A percentile compares a stretch with the other conserved stretches of the same genome.
Conservation (phyloP, 2,113 vertebrate species). For the Equus przewalskii region DNA sequence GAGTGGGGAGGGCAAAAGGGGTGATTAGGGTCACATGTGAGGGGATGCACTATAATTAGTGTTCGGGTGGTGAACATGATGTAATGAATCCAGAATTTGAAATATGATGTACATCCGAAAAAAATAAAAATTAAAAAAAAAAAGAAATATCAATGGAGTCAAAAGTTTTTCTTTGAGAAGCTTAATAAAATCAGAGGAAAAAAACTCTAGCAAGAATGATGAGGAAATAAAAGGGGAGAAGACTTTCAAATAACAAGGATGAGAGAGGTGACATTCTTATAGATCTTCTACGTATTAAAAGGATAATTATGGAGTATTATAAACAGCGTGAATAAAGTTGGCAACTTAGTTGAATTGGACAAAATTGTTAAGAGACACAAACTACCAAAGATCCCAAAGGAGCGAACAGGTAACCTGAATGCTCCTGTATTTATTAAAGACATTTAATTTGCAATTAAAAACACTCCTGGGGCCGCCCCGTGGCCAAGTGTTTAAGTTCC, state of each 20-base stretch:
- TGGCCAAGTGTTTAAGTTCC: no score
- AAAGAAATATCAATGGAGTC: neutral
- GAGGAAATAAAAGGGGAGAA: slow-evolving; percentile 5
- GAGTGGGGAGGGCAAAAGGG: no score
- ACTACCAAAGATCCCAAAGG: neutral
- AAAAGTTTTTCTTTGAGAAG: slow-evolving; percentile 31
- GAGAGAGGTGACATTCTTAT: neutral
- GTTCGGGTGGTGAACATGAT: no score
- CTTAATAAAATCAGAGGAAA: neutral
- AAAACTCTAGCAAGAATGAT: neutral
- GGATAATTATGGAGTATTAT: neutral
- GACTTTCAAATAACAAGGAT: neutral
- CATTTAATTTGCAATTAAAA: neutral
- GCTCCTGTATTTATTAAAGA: neutral
- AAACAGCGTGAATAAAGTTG: neutral
- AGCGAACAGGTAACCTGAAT: neutral
- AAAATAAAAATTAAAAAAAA: no score
- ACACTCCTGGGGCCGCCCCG: no score
- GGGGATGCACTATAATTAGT: no score
- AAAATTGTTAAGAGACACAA: neutral
- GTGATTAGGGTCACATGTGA: no score
- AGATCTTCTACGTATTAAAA: neutral
- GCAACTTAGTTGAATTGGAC: neutral
- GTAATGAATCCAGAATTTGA: no score
- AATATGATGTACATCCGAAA: no score